Base-by-base conservation (phyloP, 2,113 vertebrate genomes). In the Glaucidium brasilianum region DNA sequence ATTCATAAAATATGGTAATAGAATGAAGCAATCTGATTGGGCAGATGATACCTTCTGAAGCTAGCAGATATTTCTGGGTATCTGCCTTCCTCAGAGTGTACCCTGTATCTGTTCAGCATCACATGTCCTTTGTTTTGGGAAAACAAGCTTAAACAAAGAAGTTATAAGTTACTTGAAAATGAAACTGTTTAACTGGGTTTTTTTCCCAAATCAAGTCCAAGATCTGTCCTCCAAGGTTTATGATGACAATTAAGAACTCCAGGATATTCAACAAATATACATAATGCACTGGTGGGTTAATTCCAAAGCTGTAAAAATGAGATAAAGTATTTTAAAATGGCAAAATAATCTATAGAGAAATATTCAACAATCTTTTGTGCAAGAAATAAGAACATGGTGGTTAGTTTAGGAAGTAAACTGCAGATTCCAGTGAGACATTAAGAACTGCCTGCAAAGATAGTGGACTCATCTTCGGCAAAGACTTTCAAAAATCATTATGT, bases 1-100 rank as follows among this genome's bases (percentile, higher is more conserved):
- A 93, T 95, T 62, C 47, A 72, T 92, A 90, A 94, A 80, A 71
- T 37, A 69, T 77, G 91, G 86, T 66, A 93, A 93, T 67, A 80
- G 81, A 80, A 50, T 26, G 67, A 74, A 96, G 47, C 29, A 29
- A 53, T 86, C 69, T 34, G 43, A 88, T 53, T 96, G 91, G 95
- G 35, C 81, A 95, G 77, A 62, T 32, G 49, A 49, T 47, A 45
- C 8, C 6, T 59, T 27, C 73, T 67, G 45, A 92, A 58, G 55
- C 49, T 72, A 45, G 41, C 43, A 59, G 45, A 10, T 64, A 18
- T 72, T 76, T 92, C 76, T 75, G 45, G 56, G 26, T 49, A 50
- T 74, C 56, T 81, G 19, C 22, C 50, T 73, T 74, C 49, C 47
- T 62, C 35, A 55, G 60, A 45, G 55, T 1, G 3, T 50, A 7